A percentile compares a stretch with the other conserved stretches of the same genome.
These are phyloP conservation scores for Lepisosteus oculatus DNA, from an alignment of 2,113 vertebrate genomes.

Conservation along the genomic window DNA sequence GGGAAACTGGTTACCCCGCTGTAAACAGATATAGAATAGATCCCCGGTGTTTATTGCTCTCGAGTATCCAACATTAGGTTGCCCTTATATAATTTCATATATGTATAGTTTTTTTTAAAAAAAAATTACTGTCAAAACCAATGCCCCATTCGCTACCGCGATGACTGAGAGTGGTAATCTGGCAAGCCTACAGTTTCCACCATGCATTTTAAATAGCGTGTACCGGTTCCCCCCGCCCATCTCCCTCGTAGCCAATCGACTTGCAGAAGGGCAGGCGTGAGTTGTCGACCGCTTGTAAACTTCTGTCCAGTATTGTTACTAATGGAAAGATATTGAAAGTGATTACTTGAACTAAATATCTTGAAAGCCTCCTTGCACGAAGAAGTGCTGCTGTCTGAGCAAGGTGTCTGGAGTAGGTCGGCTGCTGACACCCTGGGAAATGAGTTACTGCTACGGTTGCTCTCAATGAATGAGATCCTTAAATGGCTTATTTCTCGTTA, in stretches of 20 bases:
- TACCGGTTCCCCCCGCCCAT: slow-evolving; percentile 45
- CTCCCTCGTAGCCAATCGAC: slow-evolving; percentile 7
- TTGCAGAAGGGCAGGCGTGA: neutral
- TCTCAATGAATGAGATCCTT: no score
- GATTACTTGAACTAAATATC: no score
- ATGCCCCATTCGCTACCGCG: slow-evolving; percentile 25
- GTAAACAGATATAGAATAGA: slow-evolving; percentile 30
- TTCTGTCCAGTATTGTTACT: no score
- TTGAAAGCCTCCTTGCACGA: no score
- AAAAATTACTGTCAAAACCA: slow-evolving; percentile 4
- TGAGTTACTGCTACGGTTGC: no score
- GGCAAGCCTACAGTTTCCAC: slow-evolving; percentile 38
- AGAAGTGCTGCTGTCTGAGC: no score
- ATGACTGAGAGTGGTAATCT: slow-evolving; percentile 42
- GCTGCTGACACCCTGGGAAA: no score
- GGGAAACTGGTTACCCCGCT: slow-evolving; percentile 26
- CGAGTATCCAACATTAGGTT: slow-evolving; percentile 26
- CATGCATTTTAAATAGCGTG: slow-evolving; percentile 57
- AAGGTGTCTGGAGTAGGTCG: no score
- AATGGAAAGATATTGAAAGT: no score
- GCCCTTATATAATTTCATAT: neutral
- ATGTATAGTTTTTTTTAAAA: neutral
- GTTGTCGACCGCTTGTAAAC: neutral
- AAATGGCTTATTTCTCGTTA: no score
- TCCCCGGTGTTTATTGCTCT: slow-evolving; percentile 38